Conservation (phyloP, 2,888 invertebrate species). For the Eupithecia vulgata region DNA sequence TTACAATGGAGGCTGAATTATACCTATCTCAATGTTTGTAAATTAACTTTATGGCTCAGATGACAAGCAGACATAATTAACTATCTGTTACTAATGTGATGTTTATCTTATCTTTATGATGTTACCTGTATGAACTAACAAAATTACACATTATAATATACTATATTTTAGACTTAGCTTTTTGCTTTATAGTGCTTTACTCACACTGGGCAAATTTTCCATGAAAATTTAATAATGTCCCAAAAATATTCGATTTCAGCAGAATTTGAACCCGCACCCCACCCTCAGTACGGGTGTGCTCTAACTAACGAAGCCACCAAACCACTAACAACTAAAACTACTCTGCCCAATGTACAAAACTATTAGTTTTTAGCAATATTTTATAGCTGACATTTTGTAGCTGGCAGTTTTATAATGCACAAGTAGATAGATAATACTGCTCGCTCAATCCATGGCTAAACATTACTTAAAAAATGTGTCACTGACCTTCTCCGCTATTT, state of each 20-base stretch:
- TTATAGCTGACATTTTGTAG: too few relatives aligned
- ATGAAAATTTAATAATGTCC: too few relatives aligned
- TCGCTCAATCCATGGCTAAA: neutral
- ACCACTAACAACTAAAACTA: neutral
- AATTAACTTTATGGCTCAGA: neutral
- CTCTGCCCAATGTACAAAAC: neutral
- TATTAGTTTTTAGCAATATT: neutral
- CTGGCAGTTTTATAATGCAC: too few relatives aligned
- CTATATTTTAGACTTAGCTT: too few relatives aligned
- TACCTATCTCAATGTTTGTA: neutral
- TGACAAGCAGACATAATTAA: neutral
- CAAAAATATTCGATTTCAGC: too few relatives aligned
- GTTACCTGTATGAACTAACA: neutral
- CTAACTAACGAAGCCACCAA: too few relatives aligned
- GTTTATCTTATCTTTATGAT: neutral
- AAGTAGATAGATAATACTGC: neutral
- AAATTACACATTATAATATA: neutral
- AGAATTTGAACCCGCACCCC: too few relatives aligned
- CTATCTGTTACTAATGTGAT: neutral
- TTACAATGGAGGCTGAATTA: neutral
- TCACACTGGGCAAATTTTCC: too few relatives aligned
- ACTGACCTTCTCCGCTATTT: constrained; percentile 76
- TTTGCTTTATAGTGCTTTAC: too few relatives aligned
- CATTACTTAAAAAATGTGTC: neutral
- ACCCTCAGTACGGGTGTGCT: too few relatives aligned